Percentiles rank a stretch among this genome's conserved stretches.
phyloP scores from a whole-genome alignment of 2,797 vertebrate species.

The Pangasius sanitwongsei region DNA sequence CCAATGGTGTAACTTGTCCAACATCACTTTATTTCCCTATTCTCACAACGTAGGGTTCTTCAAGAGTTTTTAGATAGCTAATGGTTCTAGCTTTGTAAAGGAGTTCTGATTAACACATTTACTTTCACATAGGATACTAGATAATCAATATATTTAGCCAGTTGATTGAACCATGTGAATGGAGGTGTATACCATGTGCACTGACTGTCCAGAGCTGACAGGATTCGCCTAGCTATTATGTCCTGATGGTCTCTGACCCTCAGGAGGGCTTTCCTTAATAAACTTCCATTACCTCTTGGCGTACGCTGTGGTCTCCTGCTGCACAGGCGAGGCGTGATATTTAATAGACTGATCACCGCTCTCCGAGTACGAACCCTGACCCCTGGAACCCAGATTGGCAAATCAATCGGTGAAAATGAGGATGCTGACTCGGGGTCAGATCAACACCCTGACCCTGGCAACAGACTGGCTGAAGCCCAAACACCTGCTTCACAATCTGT shows the following conservation, averaged over 20 bases:
- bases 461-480: conserved; percentile 58
- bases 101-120: background rate
- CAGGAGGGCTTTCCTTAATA: background rate
- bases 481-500: conserved; percentile 73
- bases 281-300: conserved; percentile 33
- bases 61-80: background rate
- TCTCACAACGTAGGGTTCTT: background rate
- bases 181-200: background rate
- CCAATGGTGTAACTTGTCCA: background rate
- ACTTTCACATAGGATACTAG: background rate
- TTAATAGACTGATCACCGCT: conserved; percentile 51
- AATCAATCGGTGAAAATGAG: conserved; percentile 45
- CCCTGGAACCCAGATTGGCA: conserved; percentile 50
- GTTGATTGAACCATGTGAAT: background rate
- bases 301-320: background rate
- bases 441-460: background rate
- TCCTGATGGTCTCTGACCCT: background rate
- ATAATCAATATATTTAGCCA: background rate
- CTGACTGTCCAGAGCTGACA: background rate
- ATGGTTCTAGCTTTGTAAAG: background rate
- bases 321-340: conserved; percentile 3
- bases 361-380: conserved; percentile 27
- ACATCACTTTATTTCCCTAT: background rate
- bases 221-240: background rate
- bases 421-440: conserved; percentile 11